These are phyloP conservation scores for Oreocharis arfaki DNA, from an alignment of 2,113 vertebrate genomes.

Conservation along the genomic window DNA sequence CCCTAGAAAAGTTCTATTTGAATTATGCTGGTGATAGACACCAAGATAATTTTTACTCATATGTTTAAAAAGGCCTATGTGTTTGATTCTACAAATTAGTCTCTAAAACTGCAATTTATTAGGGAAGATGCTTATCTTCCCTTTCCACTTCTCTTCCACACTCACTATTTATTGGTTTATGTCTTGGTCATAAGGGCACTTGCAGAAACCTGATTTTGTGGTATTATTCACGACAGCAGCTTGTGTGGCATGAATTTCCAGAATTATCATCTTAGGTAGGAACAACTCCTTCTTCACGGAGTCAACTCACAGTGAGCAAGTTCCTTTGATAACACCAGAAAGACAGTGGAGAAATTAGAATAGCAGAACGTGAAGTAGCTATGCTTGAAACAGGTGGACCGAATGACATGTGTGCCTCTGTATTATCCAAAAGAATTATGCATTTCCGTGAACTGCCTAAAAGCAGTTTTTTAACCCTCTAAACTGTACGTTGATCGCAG, in stretches of 20 bases:
- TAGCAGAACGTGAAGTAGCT: background rate
- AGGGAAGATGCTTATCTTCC: background rate
- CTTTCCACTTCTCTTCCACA: background rate
- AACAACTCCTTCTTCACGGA: background rate
- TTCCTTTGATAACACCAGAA: background rate
- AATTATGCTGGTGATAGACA: background rate
- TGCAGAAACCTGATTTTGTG: background rate
- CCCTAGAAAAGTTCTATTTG: background rate
- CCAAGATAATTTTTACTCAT: background rate
- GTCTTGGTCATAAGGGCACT: background rate
- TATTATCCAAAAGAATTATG: background rate
- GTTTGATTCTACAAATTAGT: background rate
- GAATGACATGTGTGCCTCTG: background rate
- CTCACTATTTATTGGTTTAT: background rate
- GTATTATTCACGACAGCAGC: background rate
- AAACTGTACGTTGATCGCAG: fast-evolving
- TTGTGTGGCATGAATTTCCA: background rate
- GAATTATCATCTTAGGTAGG: background rate
- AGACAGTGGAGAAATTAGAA: background rate
- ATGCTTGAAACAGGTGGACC: background rate
- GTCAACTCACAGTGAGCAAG: background rate
- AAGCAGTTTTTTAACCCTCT: background rate
- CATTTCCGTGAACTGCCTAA: background rate
- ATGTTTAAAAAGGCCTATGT: background rate
- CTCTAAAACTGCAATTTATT: background rate